Base-by-base conservation (phyloP, 2,113 vertebrate genomes). In the Serilophus lunatus region DNA sequence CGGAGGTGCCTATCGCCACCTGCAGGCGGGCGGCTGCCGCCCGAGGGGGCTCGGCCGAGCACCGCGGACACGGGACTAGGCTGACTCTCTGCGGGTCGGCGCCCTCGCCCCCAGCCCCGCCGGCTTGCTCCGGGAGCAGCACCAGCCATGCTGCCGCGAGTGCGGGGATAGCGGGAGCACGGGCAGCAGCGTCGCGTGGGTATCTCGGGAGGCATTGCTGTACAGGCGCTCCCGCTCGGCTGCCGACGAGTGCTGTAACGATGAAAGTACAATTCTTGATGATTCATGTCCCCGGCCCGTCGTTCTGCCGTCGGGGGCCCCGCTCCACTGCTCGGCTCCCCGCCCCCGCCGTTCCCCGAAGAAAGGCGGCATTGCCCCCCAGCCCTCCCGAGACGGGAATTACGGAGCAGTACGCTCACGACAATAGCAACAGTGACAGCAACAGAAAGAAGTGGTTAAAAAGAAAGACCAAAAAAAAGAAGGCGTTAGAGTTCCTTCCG, bases 1-100 rank as follows among this genome's bases (percentile, higher is more conserved):
- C 8, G 26, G 97, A 90, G 93, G 42, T 24, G 68, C 89, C 78
- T 95, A 95, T 94, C 95, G 98, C 98, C 97, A 97, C 96, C 98
- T 98, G 88, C 97, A 65, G 98, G 97, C 82, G n/a, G 90, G 61
- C 4, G 42, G 28, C 63, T 49, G 71, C 72, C 56, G 82, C 77
- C 35, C 19, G 33, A 20, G 59, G n/a, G 4, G 11, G 5, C 20
- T 70, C 10, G 13, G 5, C 18, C 13, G 7, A 24, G 36, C n/a
- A 6, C 8, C 12, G 10, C 14, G 20, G 12, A 13, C 11, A 18
- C 13, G 11, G 33, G 26, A 35, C 14, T 0, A 10, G 13, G 2
- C 19, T 5, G 51, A 9, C 19, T 38, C 26, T 40, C 22, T 16
- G 28, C 5, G 1, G 7, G 8, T 16, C 23, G 5, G 3, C 23